Percentiles rank a stretch among this genome's conserved stretches.
Evolutionary conservation across 2,888 invertebrate genomes (phyloP).

Genomic region (Stictocephala bisonia): DNA sequence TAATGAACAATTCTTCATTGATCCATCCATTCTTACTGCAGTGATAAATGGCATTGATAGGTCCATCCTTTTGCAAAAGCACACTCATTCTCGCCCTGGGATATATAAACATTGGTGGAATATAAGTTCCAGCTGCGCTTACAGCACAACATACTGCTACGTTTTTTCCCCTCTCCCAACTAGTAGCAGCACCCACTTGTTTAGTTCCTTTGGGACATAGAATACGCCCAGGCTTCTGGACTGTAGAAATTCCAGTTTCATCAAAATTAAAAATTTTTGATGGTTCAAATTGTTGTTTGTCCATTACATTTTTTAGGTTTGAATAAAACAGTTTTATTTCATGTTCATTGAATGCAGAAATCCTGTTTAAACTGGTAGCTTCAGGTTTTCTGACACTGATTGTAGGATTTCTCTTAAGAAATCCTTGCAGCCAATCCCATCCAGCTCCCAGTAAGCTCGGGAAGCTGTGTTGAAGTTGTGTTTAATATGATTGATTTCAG

Average conservation of each 20-base stretch:
- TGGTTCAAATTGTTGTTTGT: conserved; percentile 36
- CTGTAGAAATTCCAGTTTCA: conserved; percentile 64
- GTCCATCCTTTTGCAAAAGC: conserved; percentile 52
- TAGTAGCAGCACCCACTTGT: conserved; percentile 64
- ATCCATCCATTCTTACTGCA: conserved; percentile 62
- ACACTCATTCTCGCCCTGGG: conserved; percentile 64
- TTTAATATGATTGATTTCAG: too few relatives aligned
- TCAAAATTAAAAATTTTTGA: conserved; percentile 64
- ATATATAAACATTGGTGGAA: conserved; percentile 66
- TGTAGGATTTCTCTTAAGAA: conserved; percentile 54
- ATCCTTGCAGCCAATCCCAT: conserved; percentile 53
- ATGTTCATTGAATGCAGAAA: conserved; percentile 58
- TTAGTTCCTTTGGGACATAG: conserved; percentile 63
- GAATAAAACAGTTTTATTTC: conserved; percentile 58
- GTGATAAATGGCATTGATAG: conserved; percentile 51
- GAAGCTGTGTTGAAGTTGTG: too few relatives aligned
- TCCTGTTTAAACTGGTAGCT: conserved; percentile 59
- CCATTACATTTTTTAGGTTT: conserved; percentile 55
- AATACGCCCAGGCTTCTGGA: conserved; percentile 63
- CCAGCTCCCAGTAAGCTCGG: too few relatives aligned
- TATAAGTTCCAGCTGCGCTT: conserved; percentile 63
- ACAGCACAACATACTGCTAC: conserved; percentile 64
- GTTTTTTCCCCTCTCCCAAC: conserved; percentile 59
- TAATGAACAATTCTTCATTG: conserved; percentile 58
- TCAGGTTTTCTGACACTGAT: conserved; percentile 58